phyloP scores from a whole-genome alignment of 1,140 invertebrate species.

The Aradophagus sp. region DNA sequence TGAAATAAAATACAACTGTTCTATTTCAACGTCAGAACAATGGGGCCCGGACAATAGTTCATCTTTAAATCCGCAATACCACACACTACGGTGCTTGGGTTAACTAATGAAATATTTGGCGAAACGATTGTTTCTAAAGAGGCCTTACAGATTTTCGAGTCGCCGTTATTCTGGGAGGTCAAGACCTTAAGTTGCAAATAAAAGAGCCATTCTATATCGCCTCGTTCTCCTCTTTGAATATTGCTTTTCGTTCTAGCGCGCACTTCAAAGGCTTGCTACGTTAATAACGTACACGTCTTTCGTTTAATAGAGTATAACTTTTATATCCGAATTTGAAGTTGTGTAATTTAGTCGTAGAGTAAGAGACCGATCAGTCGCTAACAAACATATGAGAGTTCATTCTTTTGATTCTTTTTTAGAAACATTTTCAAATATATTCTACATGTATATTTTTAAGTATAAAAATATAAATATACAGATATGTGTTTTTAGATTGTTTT shows the following conservation, averaged over 20 bases:
- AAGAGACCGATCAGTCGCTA: no score
- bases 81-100: constrained; percentile 22
- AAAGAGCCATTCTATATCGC: constrained; percentile 41
- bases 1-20: constrained; percentile 35
- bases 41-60: constrained; percentile 27
- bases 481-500: no score
- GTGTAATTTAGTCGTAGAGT: no score
- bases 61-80: constrained; percentile 29
- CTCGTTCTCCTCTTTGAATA: constrained; percentile 42
- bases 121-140: constrained; percentile 53
- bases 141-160: constrained; percentile 41
- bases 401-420: no score
- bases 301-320: not conserved
- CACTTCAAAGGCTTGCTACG: constrained; percentile 32
- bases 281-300: constrained; percentile 36
- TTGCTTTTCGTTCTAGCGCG: constrained; percentile 35
- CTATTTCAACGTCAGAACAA: constrained; percentile 23
- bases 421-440: no score
- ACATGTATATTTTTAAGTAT: no score
- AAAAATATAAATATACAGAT: no score
- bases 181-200: constrained; percentile 47
- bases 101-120: constrained; percentile 48
- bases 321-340: no score
- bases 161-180: constrained; percentile 42
- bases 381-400: no score